These are phyloP conservation scores for Xenus cinereus DNA, from an alignment of 2,113 vertebrate genomes.

Conservation along the genomic window DNA sequence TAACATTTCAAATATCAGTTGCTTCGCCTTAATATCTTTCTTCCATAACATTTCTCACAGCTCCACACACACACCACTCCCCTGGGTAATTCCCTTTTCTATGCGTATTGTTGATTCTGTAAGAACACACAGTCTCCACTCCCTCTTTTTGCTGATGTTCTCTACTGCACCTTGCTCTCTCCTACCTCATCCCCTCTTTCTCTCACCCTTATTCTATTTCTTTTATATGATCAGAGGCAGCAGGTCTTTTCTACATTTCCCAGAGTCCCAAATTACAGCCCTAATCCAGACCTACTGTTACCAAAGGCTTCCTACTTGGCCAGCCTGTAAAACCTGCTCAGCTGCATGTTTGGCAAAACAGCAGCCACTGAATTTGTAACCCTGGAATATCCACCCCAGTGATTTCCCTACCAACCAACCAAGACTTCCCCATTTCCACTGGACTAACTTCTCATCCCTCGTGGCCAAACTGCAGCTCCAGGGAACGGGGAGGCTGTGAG, in stretches of 20 bases:
- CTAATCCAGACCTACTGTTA: background rate
- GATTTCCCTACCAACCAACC: background rate
- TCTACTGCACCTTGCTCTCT: background rate
- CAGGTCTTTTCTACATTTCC: background rate
- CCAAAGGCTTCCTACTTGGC: background rate
- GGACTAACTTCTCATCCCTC: background rate
- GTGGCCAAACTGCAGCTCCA: background rate
- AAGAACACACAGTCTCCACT: background rate
- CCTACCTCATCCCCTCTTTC: background rate
- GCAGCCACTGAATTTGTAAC: background rate
- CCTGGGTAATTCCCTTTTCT: slow-evolving; percentile 14
- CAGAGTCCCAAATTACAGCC: background rate
- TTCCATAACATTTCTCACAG: slow-evolving; percentile 17
- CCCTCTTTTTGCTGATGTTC: background rate
- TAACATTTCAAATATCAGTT: slow-evolving; percentile 13
- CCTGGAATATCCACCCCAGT: background rate
- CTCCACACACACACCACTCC: background rate
- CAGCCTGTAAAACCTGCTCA: background rate
- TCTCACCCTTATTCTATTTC: background rate
- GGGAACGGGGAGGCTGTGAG: background rate
- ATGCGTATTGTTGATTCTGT: background rate
- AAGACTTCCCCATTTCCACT: background rate
- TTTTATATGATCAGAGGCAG: background rate
- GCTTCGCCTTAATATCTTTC: slow-evolving; percentile 13
- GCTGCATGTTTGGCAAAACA: background rate